Base-by-base conservation (phyloP, 2,797 vertebrate species). In the Pristis pectinata region DNA sequence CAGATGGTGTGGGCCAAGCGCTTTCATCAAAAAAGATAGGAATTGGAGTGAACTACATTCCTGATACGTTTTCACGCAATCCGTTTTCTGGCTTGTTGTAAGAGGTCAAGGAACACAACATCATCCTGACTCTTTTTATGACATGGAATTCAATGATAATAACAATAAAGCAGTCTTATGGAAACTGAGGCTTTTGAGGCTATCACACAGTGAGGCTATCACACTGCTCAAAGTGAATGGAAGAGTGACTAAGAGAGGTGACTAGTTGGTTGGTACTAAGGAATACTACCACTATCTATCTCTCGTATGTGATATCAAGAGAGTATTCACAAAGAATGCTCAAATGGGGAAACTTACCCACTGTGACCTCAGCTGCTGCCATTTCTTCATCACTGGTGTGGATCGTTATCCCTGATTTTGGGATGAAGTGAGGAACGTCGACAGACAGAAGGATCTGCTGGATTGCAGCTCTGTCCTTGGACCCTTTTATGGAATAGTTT, bases 301-400 rank as follows among this genome's bases (percentile, higher is more conserved):
- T 24, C 9, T 17, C 13, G 9, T 87, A 59, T 34, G 53, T 87
- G 82, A 56, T 7, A 30, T 13, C 56, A 27, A 79, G 37, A 7
- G 79, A 44, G 37, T 19, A 44, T n/a, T 37, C 77, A 6, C 27
- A 85, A 53, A 11, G 9, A 59, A 56, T 85, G 7, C 27, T 11
- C 30, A 85, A 13, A 74, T 37, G 19, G 59, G 34, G 17, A 53
- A 83, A 95, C 97, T 97, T 95, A 98, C 98, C 97, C 0, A 79
- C 95, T 0, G 96, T 95, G 64, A 95, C 92, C 49, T 92, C 95
- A 15, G 96, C 96, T 0, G 93, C 95, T 83, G 97, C 64, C 94
- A 96, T 95, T 95, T 98, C 97, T n/a, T 97, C 15, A 41, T 98
- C 97, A 0, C 94, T 94, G 76, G 97, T 2, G 0, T 97, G 95